Percentiles rank a stretch among this genome's conserved stretches.
Evolutionary conservation across 2,888 invertebrate species (phyloP).

Genomic region (Eledona agricola): DNA sequence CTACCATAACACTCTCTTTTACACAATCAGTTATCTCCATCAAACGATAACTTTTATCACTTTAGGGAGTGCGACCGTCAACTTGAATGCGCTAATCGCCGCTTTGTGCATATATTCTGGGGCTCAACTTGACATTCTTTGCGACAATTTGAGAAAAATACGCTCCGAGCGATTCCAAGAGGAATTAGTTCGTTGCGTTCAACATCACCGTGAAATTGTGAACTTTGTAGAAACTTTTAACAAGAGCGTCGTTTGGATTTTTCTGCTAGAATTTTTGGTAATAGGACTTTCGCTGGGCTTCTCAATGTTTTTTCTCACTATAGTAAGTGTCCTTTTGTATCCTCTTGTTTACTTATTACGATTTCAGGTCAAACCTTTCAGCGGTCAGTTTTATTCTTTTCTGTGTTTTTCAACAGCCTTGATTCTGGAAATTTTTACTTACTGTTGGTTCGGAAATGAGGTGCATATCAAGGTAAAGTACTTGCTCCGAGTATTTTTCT

Average conservation of each 20-base stretch:
- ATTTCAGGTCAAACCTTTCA: constrained; percentile 3
- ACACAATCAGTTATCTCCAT: constrained; percentile 15
- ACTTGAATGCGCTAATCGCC: constrained; percentile 8
- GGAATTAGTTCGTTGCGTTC: constrained; percentile 5
- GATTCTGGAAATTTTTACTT: constrained; percentile 12
- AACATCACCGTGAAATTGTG: constrained; percentile 9
- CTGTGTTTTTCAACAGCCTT: not conserved
- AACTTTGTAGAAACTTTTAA: constrained; percentile 5
- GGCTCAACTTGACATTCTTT: constrained; percentile 10
- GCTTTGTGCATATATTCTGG: constrained; percentile 8
- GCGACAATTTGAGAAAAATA: constrained; percentile 2
- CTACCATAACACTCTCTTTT: constrained; percentile 6
- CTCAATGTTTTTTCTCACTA: constrained; percentile 13
- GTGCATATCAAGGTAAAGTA: constrained; percentile 7
- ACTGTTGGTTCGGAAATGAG: constrained; percentile 19
- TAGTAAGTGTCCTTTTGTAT: constrained; percentile 1
- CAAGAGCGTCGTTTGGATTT: constrained; percentile 5
- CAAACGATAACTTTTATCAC: constrained; percentile 14
- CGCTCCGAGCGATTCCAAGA: not conserved
- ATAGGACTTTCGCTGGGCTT: constrained; percentile 5
- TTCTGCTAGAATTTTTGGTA: constrained; percentile 2
- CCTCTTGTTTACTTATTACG: not conserved
- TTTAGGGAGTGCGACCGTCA: not conserved
- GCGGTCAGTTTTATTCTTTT: constrained; percentile 11
- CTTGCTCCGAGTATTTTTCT: not conserved